These are phyloP conservation scores for Drosophila conformis DNA, from an alignment of 2,888 invertebrate species.

Conservation along the genomic window DNA sequence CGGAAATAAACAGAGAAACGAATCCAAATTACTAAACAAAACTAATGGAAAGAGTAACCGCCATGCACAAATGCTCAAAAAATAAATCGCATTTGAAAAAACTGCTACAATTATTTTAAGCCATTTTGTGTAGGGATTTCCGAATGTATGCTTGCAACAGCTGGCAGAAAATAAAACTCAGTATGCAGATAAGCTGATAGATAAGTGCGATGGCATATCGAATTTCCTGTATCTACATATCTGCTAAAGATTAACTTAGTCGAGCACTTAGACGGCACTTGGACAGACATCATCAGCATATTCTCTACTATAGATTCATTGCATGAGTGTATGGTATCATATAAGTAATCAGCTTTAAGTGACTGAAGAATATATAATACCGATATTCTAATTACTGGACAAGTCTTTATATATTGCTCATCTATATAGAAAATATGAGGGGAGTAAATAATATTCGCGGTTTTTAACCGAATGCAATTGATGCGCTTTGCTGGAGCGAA, in stretches of 20 bases:
- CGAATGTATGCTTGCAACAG: slow-evolving; percentile 2
- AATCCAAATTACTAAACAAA: slow-evolving; percentile 14
- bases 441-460: neutral
- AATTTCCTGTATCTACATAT: neutral
- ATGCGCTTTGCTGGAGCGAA: neutral
- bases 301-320: neutral
- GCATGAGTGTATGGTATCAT: neutral
- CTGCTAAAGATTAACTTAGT: neutral
- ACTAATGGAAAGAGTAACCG: neutral
- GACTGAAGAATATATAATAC: neutral
- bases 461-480: neutral
- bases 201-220: neutral
- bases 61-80: neutral
- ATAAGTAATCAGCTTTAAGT: neutral
- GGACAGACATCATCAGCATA: neutral
- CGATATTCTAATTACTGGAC: neutral
- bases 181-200: neutral
- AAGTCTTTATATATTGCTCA: neutral
- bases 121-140: slow-evolving; percentile 48
- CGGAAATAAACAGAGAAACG: slow-evolving; percentile 10
- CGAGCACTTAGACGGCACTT: neutral
- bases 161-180: neutral
- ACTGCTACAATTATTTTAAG: slow-evolving; percentile 55
- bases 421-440: neutral
- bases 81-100: slow-evolving; percentile 41